Evolutionary conservation across 2,888 invertebrate genomes (phyloP).

Genomic region (Drosophila incognita): DNA sequence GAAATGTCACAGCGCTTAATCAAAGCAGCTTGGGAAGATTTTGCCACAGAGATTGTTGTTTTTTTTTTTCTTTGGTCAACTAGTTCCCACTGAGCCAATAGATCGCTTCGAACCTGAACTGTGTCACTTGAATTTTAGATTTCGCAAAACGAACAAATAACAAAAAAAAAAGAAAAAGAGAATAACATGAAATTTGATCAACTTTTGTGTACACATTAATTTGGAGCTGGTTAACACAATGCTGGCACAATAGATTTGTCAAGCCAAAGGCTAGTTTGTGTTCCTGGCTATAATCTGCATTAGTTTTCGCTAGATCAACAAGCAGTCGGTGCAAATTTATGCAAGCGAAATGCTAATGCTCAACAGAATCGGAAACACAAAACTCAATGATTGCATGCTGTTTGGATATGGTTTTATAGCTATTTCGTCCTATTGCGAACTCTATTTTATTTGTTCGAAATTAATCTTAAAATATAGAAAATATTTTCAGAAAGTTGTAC

Average conservation of each 20-base stretch:
- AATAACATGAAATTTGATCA: slow-evolving; percentile 13
- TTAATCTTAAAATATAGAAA: slow-evolving; percentile 14
- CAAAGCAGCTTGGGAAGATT: slow-evolving; percentile 77
- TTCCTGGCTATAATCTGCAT: slow-evolving; percentile 30
- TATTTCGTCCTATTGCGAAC: slow-evolving; percentile 13
- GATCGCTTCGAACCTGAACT: slow-evolving; percentile 28
- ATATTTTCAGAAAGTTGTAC: not conserved
- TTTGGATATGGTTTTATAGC: slow-evolving; percentile 23
- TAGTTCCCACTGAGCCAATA: slow-evolving; percentile 64
- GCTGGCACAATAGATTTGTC: slow-evolving; percentile 48
- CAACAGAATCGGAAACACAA: slow-evolving; percentile 19
- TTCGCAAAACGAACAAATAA: slow-evolving; percentile 5
- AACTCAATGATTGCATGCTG: slow-evolving; percentile 16
- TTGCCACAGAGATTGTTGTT: slow-evolving; percentile 28
- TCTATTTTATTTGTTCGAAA: slow-evolving; percentile 18
- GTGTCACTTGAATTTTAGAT: slow-evolving; percentile 32
- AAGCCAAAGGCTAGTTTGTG: slow-evolving; percentile 11
- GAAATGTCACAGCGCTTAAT: slow-evolving; percentile 76
- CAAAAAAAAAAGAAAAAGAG: not conserved
- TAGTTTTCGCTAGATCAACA: slow-evolving; percentile 37
- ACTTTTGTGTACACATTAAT: slow-evolving; percentile 44
- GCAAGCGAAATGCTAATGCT: slow-evolving; percentile 16
- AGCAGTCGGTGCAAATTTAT: slow-evolving; percentile 21
- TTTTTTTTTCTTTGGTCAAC: slow-evolving; percentile 32
- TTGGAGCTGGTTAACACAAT: slow-evolving; percentile 32